Percentiles rank a stretch among this genome's conserved stretches.
These are phyloP conservation scores for Lucilia sericata DNA, from an alignment of 1,140 invertebrate species.

Conservation along the genomic window DNA sequence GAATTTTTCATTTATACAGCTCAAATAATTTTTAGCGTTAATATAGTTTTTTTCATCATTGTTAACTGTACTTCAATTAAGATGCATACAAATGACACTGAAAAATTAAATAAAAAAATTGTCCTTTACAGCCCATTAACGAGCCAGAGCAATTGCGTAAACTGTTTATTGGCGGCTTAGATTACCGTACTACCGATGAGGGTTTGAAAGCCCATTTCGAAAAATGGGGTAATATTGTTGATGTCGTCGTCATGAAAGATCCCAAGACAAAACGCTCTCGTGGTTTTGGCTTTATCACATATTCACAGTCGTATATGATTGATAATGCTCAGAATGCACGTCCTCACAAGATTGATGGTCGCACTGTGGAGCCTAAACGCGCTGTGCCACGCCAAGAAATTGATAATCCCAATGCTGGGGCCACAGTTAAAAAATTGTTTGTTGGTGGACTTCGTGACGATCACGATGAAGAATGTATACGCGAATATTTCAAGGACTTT, in stretches of 20 bases:
- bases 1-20: no score
- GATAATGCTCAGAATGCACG: constrained; percentile 93
- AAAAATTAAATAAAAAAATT: neutral
- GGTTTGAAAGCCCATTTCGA: constrained; percentile 94
- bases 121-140: constrained; percentile 53
- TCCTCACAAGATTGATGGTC: constrained; percentile 77
- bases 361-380: constrained; percentile 96
- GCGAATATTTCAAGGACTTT: constrained; percentile 87
- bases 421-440: constrained; percentile 95
- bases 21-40: no score
- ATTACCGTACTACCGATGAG: constrained; percentile 96
- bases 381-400: constrained; percentile 96
- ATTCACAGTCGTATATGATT: constrained; percentile 90
- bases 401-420: constrained; percentile 89
- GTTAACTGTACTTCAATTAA: neutral
- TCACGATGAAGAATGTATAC: constrained; percentile 87
- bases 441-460: constrained; percentile 94
- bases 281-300: constrained; percentile 98
- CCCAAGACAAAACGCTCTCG: constrained; percentile 91
- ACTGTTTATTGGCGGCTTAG: constrained; percentile 96
- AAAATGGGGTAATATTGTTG: constrained; percentile 97
- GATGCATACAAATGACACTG: neutral
- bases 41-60: neutral
- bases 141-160: constrained; percentile 96
- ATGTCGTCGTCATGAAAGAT: constrained; percentile 99